phyloP scores from a whole-genome alignment of 2,888 invertebrate species.

The Mythimna impura region DNA sequence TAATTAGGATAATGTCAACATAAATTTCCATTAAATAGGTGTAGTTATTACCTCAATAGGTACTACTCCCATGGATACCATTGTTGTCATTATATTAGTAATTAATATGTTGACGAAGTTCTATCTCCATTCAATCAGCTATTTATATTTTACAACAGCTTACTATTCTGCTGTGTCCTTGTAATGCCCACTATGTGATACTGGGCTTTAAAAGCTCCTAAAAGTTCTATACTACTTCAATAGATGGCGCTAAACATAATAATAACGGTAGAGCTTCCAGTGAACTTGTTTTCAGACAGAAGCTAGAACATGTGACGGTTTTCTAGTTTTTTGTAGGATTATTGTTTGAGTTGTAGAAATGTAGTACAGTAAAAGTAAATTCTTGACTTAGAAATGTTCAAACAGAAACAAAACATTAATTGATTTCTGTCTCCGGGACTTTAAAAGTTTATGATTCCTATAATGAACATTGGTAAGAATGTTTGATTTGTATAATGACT shows the following conservation, averaged over 20 bases:
- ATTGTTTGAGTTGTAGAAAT: not conserved
- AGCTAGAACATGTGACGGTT: not conserved
- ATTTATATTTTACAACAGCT: not conserved
- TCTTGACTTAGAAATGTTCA: too few species aligned
- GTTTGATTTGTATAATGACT: not conserved
- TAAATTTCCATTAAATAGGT: too few species aligned
- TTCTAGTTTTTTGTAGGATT: not conserved
- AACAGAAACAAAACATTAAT: not conserved
- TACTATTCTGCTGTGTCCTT: not conserved
- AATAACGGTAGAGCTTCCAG: slow-evolving; percentile 15
- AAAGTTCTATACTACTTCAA: slow-evolving; percentile 45
- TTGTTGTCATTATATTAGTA: too few species aligned
- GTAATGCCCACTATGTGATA: not conserved
- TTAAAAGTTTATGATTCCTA: not conserved
- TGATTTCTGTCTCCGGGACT: too few species aligned
- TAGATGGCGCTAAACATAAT: slow-evolving; percentile 57
- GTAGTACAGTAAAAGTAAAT: not conserved
- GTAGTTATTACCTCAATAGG: too few species aligned
- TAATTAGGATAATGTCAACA: too few species aligned
- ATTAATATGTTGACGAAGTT: not conserved
- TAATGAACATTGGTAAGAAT: not conserved
- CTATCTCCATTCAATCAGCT: too few species aligned
- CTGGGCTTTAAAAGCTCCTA: slow-evolving; percentile 44
- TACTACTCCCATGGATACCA: too few species aligned
- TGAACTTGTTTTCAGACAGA: not conserved